Conservation (phyloP, 2,888 invertebrate species). For the Campoletis raptor region DNA sequence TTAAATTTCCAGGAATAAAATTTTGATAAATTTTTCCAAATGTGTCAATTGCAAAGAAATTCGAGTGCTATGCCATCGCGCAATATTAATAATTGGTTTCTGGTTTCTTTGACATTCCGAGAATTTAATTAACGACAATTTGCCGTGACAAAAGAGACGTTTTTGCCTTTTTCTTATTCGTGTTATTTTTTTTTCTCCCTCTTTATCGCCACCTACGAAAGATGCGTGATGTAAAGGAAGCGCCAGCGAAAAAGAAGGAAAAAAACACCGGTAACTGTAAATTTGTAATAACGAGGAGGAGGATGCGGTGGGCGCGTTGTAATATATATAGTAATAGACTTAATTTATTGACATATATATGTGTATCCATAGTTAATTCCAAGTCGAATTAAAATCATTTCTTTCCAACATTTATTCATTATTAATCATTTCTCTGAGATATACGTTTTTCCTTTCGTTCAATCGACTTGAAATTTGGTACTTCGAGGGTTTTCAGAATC, state of each 20-base stretch:
- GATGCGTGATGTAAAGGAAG: slow-evolving; percentile 58
- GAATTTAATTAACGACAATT: slow-evolving; percentile 62
- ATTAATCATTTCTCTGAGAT: background rate
- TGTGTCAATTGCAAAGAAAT: background rate
- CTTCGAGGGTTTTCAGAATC: too few species aligned
- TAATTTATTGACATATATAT: background rate
- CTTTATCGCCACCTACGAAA: slow-evolving; percentile 33
- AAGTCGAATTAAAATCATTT: background rate
- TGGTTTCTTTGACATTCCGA: slow-evolving; percentile 47
- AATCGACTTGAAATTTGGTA: too few species aligned
- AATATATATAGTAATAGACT: slow-evolving; percentile 36
- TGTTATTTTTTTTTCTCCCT: slow-evolving; percentile 13
- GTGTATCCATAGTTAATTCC: background rate
- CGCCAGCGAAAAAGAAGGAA: slow-evolving; percentile 41
- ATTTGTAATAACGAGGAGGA: slow-evolving; percentile 68
- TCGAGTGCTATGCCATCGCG: background rate
- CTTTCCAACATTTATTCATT: background rate
- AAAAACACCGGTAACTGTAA: slow-evolving; percentile 72
- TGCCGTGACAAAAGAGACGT: slow-evolving; percentile 54
- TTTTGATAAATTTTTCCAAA: background rate
- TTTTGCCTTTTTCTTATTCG: slow-evolving; percentile 19
- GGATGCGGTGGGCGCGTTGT: slow-evolving; percentile 68
- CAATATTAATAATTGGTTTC: slow-evolving; percentile 18
- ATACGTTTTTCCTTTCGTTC: background rate
- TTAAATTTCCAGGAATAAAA: background rate